Evolutionary conservation across 2,113 vertebrate species (phyloP).

Genomic region (Rhynchopsitta pachyrhyncha): DNA sequence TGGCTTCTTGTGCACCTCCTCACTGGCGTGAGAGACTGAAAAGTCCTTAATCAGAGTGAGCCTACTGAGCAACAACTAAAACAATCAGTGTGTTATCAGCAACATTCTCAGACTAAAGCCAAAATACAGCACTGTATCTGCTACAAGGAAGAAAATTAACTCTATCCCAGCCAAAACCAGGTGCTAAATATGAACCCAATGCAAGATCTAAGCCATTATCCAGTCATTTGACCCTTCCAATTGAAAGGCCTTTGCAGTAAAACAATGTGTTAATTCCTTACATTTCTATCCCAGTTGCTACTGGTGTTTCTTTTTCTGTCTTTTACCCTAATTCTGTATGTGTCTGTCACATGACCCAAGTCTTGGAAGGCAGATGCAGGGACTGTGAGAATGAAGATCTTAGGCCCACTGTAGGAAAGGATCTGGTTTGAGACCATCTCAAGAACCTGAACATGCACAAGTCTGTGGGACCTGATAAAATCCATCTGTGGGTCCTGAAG

Average conservation of each 20-base stretch:
- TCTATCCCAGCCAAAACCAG: background rate
- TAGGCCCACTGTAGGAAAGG: too few species aligned
- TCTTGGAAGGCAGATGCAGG: too few species aligned
- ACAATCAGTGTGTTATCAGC: background rate
- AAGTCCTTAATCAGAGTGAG: background rate
- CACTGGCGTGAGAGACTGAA: background rate
- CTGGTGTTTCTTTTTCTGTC: background rate
- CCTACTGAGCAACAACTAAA: background rate
- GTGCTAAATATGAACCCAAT: background rate
- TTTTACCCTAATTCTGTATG: background rate
- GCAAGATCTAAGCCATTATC: background rate
- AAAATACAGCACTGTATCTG: background rate
- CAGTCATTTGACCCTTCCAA: background rate
- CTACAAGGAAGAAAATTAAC: background rate
- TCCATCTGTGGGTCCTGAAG: too few species aligned
- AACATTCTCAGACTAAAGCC: background rate
- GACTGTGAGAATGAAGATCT: too few species aligned
- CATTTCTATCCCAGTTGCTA: background rate
- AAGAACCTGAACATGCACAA: too few species aligned
- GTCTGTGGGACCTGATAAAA: too few species aligned
- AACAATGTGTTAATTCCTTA: background rate
- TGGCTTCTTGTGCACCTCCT: background rate
- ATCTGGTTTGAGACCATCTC: too few species aligned
- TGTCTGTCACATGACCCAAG: accelerated
- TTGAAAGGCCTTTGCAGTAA: background rate